phyloP scores from a whole-genome alignment of 2,797 vertebrate genomes.

The Mus caroli region DNA sequence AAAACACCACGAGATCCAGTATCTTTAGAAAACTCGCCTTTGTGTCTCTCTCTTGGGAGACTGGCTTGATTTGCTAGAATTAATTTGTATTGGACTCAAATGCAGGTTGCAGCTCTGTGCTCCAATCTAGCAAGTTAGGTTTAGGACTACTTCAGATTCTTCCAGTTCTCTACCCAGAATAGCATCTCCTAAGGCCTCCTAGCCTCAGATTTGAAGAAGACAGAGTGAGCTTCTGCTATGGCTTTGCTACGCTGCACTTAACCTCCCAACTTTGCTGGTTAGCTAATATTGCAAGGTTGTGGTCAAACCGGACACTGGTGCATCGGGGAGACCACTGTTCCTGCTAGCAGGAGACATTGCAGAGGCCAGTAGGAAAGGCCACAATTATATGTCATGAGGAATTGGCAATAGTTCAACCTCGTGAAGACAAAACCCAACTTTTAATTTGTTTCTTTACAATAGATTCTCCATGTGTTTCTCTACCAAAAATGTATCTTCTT shows the following conservation, averaged over 20 bases:
- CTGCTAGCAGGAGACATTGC: background rate
- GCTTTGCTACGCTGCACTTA: background rate
- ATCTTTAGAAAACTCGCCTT: slow-evolving; percentile 37
- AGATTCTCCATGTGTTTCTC: slow-evolving; percentile 5
- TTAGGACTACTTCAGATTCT: background rate
- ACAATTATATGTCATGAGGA: background rate
- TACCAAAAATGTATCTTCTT: background rate
- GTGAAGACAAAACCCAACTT: background rate
- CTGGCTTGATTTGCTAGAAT: background rate
- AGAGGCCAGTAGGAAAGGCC: background rate
- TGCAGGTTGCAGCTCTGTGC: background rate
- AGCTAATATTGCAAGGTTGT: background rate
- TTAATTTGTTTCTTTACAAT: slow-evolving; percentile 20
- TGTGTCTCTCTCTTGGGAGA: slow-evolving; percentile 3
- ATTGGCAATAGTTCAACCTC: background rate
- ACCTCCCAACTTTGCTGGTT: background rate
- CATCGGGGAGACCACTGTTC: background rate
- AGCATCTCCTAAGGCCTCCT: background rate
- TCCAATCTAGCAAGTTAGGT: background rate
- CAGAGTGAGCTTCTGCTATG: background rate
- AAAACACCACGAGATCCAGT: slow-evolving; percentile 3
- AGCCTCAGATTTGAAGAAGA: background rate
- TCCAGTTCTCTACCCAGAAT: background rate
- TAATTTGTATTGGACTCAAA: background rate
- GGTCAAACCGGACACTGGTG: background rate